These are phyloP conservation scores for Aplysia californica DNA, from an alignment of 1,140 invertebrate genomes.

Conservation along the genomic window DNA sequence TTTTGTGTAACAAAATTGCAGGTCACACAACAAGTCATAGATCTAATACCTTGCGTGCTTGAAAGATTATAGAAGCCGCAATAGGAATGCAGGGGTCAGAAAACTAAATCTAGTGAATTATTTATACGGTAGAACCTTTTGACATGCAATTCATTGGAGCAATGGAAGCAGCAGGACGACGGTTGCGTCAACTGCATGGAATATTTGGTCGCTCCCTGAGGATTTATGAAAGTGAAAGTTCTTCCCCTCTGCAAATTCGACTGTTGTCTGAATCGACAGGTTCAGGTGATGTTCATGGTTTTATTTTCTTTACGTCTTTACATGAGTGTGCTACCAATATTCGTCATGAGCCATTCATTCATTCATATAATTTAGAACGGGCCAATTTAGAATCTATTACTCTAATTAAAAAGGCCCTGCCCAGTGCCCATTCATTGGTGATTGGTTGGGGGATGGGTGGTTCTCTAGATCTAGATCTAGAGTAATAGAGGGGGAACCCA, in stretches of 20 bases:
- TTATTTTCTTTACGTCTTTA: no score
- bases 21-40: no score
- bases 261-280: constrained; percentile 15
- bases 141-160: constrained; percentile 1
- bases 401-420: neutral
- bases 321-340: no score
- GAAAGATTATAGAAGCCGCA: no score
- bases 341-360: neutral
- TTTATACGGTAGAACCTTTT: no score
- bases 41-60: no score
- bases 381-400: neutral
- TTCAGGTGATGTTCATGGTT: no score
- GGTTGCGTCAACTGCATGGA: constrained; percentile 7
- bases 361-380: neutral
- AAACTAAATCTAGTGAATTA: no score
- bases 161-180: constrained; percentile 17
- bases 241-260: constrained; percentile 2
- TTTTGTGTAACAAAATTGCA: no score
- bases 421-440: neutral
- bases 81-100: no score
- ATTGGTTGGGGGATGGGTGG: neutral
- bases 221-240: neutral
- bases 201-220: neutral
- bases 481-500: no score
- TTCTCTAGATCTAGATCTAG: neutral